Conservation (phyloP, 2,797 vertebrate species). For the Sebastiscus albofasciatus region DNA sequence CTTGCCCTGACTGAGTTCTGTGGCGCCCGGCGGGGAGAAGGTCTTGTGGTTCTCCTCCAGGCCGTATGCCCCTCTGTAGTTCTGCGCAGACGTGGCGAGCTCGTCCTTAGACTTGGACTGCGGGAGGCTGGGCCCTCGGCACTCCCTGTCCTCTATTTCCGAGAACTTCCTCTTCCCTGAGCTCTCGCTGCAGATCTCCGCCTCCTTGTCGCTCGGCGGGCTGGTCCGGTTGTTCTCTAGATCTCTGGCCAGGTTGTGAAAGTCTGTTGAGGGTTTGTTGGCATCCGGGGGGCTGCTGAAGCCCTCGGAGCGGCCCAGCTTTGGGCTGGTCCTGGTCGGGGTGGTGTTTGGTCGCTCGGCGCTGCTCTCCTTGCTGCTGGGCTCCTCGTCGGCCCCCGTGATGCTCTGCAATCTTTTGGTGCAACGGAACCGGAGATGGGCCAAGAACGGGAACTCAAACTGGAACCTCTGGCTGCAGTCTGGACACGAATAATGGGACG, state of each 20-base stretch:
- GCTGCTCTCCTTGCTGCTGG: slow-evolving; percentile 75
- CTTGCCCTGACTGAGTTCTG: slow-evolving; percentile 86
- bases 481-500: slow-evolving; percentile 87
- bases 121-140: slow-evolving; percentile 68
- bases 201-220: slow-evolving; percentile 85
- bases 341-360: slow-evolving; percentile 58
- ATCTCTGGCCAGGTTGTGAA: slow-evolving; percentile 95
- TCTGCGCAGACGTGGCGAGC: slow-evolving; percentile 90
- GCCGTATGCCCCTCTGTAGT: slow-evolving; percentile 87
- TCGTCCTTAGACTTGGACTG: slow-evolving; percentile 89
- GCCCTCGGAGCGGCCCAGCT: slow-evolving; percentile 79
- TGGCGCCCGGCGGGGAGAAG: slow-evolving; percentile 84
- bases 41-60: slow-evolving; percentile 88
- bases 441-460: slow-evolving; percentile 94
- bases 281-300: slow-evolving; percentile 73
- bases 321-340: slow-evolving; percentile 76
- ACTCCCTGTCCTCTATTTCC: slow-evolving; percentile 76
- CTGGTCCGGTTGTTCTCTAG: slow-evolving; percentile 89
- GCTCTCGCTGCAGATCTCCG: slow-evolving; percentile 83
- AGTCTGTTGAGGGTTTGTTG: slow-evolving; percentile 93
- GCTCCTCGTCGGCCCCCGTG: slow-evolving; percentile 75
- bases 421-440: slow-evolving; percentile 95
- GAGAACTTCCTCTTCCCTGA: slow-evolving; percentile 91
- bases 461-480: slow-evolving; percentile 97
- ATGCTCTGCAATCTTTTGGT: slow-evolving; percentile 90